These are phyloP conservation scores for Scaptodrosophila lebanonensis DNA, from an alignment of 1,140 invertebrate species.

Conservation along the genomic window DNA sequence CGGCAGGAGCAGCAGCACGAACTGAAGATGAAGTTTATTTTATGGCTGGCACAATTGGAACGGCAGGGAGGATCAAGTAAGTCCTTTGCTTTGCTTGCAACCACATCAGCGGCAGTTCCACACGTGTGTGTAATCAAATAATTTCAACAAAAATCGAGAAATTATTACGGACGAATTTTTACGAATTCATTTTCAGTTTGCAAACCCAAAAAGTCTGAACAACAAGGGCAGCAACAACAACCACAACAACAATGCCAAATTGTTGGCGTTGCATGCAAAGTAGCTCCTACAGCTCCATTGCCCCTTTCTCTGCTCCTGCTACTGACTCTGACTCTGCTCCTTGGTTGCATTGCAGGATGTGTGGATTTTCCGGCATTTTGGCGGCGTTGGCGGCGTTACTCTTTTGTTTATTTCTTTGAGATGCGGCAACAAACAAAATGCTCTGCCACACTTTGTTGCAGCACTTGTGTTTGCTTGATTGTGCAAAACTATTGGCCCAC, in stretches of 20 bases:
- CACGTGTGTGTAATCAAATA: conserved; percentile 75
- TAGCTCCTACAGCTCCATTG: too few relatives aligned
- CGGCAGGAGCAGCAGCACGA: conserved; percentile 34
- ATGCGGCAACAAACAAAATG: conserved; percentile 43
- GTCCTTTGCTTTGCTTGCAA: conserved; percentile 19
- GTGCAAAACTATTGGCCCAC: not conserved
- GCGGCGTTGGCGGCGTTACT: conserved; percentile 34
- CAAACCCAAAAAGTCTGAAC: conserved; percentile 20
- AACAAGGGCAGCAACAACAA: not conserved
- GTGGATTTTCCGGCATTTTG: conserved; percentile 69
- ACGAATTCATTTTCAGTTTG: conserved; percentile 65
- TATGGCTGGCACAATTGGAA: conserved; percentile 38
- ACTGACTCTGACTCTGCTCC: too few relatives aligned
- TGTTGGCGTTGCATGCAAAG: conserved; percentile 25
- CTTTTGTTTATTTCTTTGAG: conserved; percentile 73
- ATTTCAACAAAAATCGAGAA: conserved; percentile 70
- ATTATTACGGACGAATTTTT: conserved; percentile 70
- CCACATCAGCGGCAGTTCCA: conserved; percentile 41
- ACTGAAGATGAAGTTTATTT: conserved; percentile 70
- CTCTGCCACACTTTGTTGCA: not conserved
- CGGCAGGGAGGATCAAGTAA: conserved; percentile 5
- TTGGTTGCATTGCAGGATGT: conserved; percentile 54
- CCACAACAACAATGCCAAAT: conserved; percentile 15
- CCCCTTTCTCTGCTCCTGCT: too few relatives aligned
- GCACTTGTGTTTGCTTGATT: not conserved